phyloP scores from a whole-genome alignment of 2,113 vertebrate genomes.

The Nerophis lumbriciformis region DNA sequence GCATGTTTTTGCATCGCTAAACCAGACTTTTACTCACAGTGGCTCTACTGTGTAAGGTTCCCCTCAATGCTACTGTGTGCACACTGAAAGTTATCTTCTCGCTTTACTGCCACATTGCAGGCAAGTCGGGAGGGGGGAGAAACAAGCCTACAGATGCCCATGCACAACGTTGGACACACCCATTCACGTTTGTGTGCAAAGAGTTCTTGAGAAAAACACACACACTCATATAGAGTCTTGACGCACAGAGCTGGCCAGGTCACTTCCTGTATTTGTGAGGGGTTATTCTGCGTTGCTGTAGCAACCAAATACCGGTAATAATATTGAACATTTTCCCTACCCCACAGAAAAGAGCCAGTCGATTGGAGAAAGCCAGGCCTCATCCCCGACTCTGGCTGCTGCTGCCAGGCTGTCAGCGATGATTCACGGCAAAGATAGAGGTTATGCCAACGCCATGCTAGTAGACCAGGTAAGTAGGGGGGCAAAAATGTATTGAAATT shows the following conservation, averaged over 20 bases:
- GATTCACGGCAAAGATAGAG: constrained; percentile 80
- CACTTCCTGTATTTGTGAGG: constrained; percentile 66
- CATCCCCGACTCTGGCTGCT: constrained; percentile 66
- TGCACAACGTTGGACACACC: constrained; percentile 26
- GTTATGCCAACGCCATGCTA: constrained; percentile 84
- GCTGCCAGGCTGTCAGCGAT: constrained; percentile 71
- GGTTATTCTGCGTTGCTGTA: constrained; percentile 58
- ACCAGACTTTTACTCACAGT: constrained; percentile 53
- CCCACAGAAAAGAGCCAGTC: constrained; percentile 72
- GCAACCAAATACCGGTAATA: constrained; percentile 58
- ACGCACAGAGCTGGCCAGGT: constrained; percentile 54
- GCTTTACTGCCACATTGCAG: constrained; percentile 22
- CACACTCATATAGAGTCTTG: constrained; percentile 49
- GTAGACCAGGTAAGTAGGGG: constrained; percentile 73
- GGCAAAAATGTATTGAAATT: not conserved
- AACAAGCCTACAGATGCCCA: constrained; percentile 40
- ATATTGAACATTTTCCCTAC: constrained; percentile 41
- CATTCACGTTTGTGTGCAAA: constrained; percentile 31
- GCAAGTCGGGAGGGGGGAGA: constrained; percentile 35
- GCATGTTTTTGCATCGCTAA: constrained; percentile 48
- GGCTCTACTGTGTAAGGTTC: constrained; percentile 51
- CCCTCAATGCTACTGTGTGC: constrained; percentile 62
- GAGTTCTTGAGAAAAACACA: constrained; percentile 13
- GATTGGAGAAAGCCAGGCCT: constrained; percentile 70
- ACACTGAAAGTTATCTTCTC: constrained; percentile 59